Base-by-base conservation (phyloP, 2,888 invertebrate species). In the Tiliacea citrago region DNA sequence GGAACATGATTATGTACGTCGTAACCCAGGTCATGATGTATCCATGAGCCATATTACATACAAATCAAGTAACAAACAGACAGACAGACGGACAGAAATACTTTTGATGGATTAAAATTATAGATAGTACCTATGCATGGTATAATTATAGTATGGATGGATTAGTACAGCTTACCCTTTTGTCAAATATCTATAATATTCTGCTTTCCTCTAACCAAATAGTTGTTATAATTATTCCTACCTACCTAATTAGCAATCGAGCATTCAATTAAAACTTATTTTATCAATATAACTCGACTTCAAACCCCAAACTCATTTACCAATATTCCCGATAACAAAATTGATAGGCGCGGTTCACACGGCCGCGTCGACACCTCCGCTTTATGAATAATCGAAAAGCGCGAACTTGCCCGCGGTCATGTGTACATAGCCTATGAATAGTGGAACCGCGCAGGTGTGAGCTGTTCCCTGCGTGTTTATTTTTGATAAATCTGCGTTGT, bases 321-420 rank as follows among this genome's bases (percentile, higher is more conserved):
- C 72, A 68, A 66, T 53, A 77, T 66, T 61, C 45, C 66, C 68
- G 29, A 71, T 35, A 73, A 24, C 60, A 80, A 86, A 86, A 85
- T 76, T 77, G 79, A 85, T 83, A 83, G 86, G 76, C 62, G 60
- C 61, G 29, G 53, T 83, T 76, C 84, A 81, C 86, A 86, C 83
- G 68, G 83, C 82, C 80, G 86, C 81, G 82, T 89, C 91, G 88
- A 93, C 92, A 92, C 93, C 92, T 92, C 87, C 60, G 66, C 83
- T 86, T 88, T 91, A 93, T 93, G 93, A 93, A 93, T 92, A 93
- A 92, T 92, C 89, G 91, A 92, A 90, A 84, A 83, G 92, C 90
- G 91, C 86, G 88, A 91, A 91, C 84, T 84, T 65, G 90, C 92
- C 91, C 87, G 80, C 90, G 90, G 91, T 87, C 85, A 86, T 89